phyloP scores from a whole-genome alignment of 2,888 invertebrate genomes.

The Gnatocerus cornutus region DNA sequence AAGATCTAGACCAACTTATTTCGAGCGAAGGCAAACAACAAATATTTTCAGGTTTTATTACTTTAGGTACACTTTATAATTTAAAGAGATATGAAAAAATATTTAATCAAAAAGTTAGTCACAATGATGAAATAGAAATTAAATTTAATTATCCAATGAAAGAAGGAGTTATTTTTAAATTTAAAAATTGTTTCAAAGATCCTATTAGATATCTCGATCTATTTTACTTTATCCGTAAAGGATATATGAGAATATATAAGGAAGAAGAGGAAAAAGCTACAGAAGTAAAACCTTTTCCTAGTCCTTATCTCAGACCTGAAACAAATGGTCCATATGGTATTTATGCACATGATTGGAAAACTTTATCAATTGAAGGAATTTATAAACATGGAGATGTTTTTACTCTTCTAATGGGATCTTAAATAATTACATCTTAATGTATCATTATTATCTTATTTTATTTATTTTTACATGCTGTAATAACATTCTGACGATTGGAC shows the following conservation, averaged over 20 bases:
- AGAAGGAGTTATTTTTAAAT: constrained; percentile 19
- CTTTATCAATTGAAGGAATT: constrained; percentile 31
- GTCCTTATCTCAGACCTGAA: constrained; percentile 14
- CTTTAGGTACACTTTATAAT: too few species aligned
- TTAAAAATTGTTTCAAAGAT: constrained; percentile 16
- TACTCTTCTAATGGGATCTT: constrained; percentile 52
- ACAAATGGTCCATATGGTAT: constrained; percentile 30
- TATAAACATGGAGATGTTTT: too few species aligned
- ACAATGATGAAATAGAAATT: too few species aligned
- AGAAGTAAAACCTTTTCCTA: constrained; percentile 24
- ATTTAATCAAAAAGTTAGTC: too few species aligned
- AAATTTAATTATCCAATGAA: constrained; percentile 15
- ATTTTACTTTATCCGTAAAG: constrained; percentile 30
- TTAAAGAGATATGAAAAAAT: too few species aligned
- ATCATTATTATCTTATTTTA: too few species aligned
- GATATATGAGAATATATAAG: constrained; percentile 14
- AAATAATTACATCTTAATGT: constrained; percentile 27
- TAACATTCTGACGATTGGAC: too few species aligned
- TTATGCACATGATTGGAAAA: constrained; percentile 23
- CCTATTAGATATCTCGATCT: constrained; percentile 25
- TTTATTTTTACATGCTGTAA: too few species aligned
- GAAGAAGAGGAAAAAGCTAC: constrained; percentile 12
- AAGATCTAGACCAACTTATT: too few species aligned
- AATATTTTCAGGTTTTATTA: too few species aligned
- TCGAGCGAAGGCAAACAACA: too few species aligned